A percentile compares a stretch with the other conserved stretches of the same genome.
Evolutionary conservation across 37 sponge, comb jelly and placozoan species (phyloP).

Genomic region (Agelas oroides): DNA sequence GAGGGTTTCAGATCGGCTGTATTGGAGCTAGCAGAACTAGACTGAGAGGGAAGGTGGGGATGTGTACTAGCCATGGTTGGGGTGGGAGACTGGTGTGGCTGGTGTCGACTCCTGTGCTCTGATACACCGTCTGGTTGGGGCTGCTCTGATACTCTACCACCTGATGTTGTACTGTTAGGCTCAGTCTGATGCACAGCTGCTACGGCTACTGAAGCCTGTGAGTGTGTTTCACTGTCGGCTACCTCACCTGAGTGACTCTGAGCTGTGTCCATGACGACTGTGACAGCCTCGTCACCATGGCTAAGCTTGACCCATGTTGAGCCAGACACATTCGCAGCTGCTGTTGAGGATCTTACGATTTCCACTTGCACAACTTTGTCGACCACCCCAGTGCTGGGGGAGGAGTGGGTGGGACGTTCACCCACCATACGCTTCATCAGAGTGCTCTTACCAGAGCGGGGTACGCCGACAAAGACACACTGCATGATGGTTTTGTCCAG

Average conservation of each 20-base stretch:
- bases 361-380: not conserved
- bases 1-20: too few species aligned
- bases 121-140: too few species aligned
- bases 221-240: not conserved
- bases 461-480: not conserved
- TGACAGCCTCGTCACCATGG: not conserved
- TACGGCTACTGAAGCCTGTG: too few species aligned
- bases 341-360: not conserved
- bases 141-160: too few species aligned
- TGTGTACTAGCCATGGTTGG: too few species aligned
- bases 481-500: conserved; percentile 2
- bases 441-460: conserved; percentile 7
- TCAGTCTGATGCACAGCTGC: too few species aligned
- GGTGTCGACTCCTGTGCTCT: not conserved
- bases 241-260: not conserved
- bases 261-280: not conserved
- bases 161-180: not conserved
- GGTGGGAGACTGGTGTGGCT: not conserved
- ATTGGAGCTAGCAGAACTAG: too few species aligned
- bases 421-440: not conserved
- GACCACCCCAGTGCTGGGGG: conserved; percentile 2
- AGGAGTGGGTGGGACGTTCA: not conserved
- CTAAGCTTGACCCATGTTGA: not conserved
- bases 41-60: too few species aligned
- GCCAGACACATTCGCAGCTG: not conserved